A percentile compares a stretch with the other conserved stretches of the same genome.
Evolutionary conservation across 2,113 vertebrate species (phyloP).

Genomic region (Pedetes capensis): DNA sequence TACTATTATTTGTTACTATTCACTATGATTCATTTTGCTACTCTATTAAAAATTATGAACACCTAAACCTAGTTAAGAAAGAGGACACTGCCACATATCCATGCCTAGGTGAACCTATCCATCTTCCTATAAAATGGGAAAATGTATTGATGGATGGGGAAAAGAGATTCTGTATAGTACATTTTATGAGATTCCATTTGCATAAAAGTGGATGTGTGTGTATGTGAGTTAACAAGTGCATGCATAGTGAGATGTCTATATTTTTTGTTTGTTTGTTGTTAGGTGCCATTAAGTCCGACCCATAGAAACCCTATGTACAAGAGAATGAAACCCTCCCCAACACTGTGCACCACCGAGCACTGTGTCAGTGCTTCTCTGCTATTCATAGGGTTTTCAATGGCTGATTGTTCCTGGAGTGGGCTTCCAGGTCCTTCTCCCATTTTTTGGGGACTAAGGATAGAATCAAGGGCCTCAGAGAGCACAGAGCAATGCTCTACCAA

Average conservation of each 20-base stretch:
- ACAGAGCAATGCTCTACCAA: no score
- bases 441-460: no score
- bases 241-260: background rate
- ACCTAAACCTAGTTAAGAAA: background rate
- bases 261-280: no score
- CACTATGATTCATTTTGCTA: background rate
- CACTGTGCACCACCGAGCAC: no score
- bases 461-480: no score
- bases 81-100: background rate
- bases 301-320: no score
- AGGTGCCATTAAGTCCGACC: no score
- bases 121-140: background rate
- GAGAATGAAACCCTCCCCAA: no score
- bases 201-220: background rate
- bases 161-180: background rate
- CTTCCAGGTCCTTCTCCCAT: no score
- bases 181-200: background rate
- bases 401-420: no score
- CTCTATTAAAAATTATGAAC: background rate
- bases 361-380: no score
- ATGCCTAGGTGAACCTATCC: background rate
- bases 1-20: background rate
- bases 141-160: background rate
- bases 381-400: no score
- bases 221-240: background rate